Evolutionary conservation across 2,888 invertebrate species (phyloP).

Genomic region (Catotricha subobsoleta): DNA sequence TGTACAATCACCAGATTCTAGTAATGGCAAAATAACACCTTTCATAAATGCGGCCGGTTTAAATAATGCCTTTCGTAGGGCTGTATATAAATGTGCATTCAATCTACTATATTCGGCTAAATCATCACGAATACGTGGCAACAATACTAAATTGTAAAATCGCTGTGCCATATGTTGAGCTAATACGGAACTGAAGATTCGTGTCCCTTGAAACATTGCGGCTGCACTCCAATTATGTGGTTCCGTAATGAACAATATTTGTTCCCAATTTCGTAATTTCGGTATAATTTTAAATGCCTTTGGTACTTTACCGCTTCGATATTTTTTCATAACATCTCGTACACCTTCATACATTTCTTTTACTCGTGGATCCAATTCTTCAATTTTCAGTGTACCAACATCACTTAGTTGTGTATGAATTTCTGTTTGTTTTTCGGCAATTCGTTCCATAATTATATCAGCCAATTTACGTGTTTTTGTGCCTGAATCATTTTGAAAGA

Average conservation of each 20-base stretch:
- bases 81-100: conserved; percentile 92
- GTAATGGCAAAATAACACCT: conserved; percentile 54
- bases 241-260: conserved; percentile 67
- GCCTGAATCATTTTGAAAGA: conserved; percentile 46
- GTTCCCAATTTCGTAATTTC: conserved; percentile 84
- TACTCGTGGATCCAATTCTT: conserved; percentile 47
- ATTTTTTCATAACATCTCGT: conserved; percentile 66
- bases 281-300: conserved; percentile 97
- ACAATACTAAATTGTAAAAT: conserved; percentile 80
- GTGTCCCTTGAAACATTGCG: conserved; percentile 70
- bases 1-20: conserved; percentile 81
- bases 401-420: conserved; percentile 73
- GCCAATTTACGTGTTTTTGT: conserved; percentile 58
- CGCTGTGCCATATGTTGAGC: conserved; percentile 93
- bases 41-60: conserved; percentile 99
- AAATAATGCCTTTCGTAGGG: conserved; percentile 78
- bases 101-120: conserved; percentile 85
- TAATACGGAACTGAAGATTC: conserved; percentile 93
- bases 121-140: conserved; percentile 88
- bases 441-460: conserved; percentile 82
- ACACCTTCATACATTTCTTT: conserved; percentile 45
- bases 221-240: conserved; percentile 97
- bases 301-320: conserved; percentile 90
- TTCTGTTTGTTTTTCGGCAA: conserved; percentile 84
- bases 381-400: conserved; percentile 50